phyloP scores from a whole-genome alignment of 2,888 invertebrate species.

The Diadegma fenestrale region DNA sequence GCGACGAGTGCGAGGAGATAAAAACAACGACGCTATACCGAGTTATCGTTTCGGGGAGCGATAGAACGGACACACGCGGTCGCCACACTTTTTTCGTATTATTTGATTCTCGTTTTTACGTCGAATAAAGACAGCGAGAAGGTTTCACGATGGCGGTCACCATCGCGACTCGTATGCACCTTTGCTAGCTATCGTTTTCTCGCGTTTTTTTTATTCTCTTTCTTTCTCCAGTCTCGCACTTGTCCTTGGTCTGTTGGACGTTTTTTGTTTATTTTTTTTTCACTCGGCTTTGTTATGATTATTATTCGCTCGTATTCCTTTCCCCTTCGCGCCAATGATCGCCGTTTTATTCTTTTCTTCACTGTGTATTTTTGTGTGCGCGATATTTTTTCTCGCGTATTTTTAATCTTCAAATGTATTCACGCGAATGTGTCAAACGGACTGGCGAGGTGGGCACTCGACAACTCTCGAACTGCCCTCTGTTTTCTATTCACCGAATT shows the following conservation, averaged over 20 bases:
- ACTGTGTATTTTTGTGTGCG: background rate
- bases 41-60: slow-evolving; percentile 23
- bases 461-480: slow-evolving; percentile 20
- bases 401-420: background rate
- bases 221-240: slow-evolving; percentile 44
- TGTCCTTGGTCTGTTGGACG: slow-evolving; percentile 42
- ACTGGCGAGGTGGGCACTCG: background rate
- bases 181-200: slow-evolving; percentile 49
- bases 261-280: background rate
- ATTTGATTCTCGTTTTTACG: slow-evolving; percentile 41
- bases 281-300: slow-evolving; percentile 7
- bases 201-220: background rate
- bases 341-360: slow-evolving; percentile 17
- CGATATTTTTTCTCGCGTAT: slow-evolving; percentile 6
- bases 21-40: slow-evolving; percentile 13
- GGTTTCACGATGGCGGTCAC: slow-evolving; percentile 57
- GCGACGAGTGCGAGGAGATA: slow-evolving; percentile 9
- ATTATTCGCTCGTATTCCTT: slow-evolving; percentile 40
- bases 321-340: slow-evolving; percentile 24
- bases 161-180: slow-evolving; percentile 57
- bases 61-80: slow-evolving; percentile 16
- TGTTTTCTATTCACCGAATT: background rate
- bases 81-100: slow-evolving; percentile 4
- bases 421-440: background rate
- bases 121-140: slow-evolving; percentile 45